phyloP scores from a whole-genome alignment of 2,113 vertebrate genomes.

The Antechinus flavipes region DNA sequence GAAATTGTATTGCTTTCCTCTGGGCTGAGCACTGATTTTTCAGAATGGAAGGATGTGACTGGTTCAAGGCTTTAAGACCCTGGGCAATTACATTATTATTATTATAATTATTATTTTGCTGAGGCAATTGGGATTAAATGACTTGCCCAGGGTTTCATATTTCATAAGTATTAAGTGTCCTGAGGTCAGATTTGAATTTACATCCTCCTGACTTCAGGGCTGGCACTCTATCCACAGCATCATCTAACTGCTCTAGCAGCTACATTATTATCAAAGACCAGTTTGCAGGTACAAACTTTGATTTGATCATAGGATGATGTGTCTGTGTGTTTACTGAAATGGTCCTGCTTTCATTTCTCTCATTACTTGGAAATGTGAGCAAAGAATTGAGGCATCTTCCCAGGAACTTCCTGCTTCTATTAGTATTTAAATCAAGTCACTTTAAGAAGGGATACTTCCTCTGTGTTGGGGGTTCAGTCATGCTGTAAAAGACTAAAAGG shows the following conservation, averaged over 20 bases:
- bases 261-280: background rate
- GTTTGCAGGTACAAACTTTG: background rate
- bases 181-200: no score
- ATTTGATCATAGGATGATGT: background rate
- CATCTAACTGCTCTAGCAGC: background rate
- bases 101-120: no score
- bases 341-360: background rate
- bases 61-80: constrained; percentile 53
- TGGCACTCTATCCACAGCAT: no score
- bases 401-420: constrained; percentile 4
- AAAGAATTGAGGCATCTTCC: constrained; percentile 52
- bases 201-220: no score
- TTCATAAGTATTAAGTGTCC: no score
- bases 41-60: background rate
- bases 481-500: background rate
- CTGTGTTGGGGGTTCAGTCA: background rate
- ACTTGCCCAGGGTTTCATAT: no score
- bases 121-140: no score
- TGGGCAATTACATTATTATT: background rate
- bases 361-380: background rate
- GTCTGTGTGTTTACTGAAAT: background rate
- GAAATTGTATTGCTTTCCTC: background rate
- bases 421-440: constrained; percentile 45
- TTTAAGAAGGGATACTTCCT: background rate
- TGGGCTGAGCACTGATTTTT: background rate